Percentiles rank a stretch among this genome's conserved stretches.
phyloP scores from a whole-genome alignment of 2,797 vertebrate species.

The Buphagus erythrorhynchus region DNA sequence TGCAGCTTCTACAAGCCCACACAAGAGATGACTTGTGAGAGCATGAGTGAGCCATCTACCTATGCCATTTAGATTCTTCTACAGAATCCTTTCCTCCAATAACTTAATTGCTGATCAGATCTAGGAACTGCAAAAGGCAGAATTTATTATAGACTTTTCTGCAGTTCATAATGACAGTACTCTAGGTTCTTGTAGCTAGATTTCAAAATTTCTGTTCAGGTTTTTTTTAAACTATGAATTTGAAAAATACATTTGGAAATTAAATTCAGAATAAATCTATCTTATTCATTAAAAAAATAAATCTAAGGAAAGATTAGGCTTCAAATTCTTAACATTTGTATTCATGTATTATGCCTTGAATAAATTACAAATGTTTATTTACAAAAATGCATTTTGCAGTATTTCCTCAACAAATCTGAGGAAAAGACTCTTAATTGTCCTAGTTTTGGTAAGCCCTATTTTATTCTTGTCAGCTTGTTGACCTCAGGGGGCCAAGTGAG shows the following conservation, averaged over 20 bases:
- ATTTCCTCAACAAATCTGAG: neutral
- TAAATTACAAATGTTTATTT: neutral
- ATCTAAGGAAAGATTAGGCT: neutral
- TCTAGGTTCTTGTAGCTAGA: neutral
- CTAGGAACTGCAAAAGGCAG: neutral
- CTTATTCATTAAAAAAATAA: neutral
- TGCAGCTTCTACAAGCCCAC: neutral
- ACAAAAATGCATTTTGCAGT: neutral
- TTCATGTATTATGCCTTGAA: neutral
- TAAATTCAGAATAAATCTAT: neutral
- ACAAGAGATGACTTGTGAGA: neutral
- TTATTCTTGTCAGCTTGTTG: neutral
- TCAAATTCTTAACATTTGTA: neutral
- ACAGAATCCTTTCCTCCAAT: neutral
- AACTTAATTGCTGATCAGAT: neutral
- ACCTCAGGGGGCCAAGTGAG: neutral
- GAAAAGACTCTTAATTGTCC: neutral
- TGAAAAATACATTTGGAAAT: neutral
- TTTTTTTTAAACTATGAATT: neutral
- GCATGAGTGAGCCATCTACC: neutral
- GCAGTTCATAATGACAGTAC: neutral
- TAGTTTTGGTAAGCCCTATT: neutral
- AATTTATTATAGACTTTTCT: neutral
- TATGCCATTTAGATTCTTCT: neutral
- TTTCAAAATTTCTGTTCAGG: neutral